Evolutionary conservation across 1,140 invertebrate genomes (phyloP), one percentile per base, ranked within the genome.

Genomic region (Vanessa tameamea): DNA sequence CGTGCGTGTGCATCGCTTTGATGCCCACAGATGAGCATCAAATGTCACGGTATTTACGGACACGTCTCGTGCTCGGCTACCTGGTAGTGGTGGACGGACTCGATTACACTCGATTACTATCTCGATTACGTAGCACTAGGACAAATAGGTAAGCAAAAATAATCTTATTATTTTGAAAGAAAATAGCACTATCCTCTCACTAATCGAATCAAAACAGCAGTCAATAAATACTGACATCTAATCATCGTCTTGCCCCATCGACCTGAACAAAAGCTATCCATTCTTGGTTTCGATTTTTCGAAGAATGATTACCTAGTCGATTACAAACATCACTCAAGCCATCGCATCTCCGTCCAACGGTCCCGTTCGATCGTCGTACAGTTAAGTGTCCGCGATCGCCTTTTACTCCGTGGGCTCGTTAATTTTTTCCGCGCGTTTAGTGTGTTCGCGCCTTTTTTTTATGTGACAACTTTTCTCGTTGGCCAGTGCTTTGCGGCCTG

Each of bases 1-100:
- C 82, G 78, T 81, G 83, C 75, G 57, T 67, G 59, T 47, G 23
- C 61, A 23, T 43, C 53, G 67, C 53, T 51, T 37, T 50, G 9
- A 14, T 59, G 16, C 55, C 66, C 74, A 71, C 67, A 73, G 78
- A 69, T 69, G 77, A 71, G 75, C 73, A 61, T 83, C 82, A 88
- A 88, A 88, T 88, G 87, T 88, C 88, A 87, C 78, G 88, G 85
- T 88, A 90, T 88, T 87, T 87, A 83, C 78, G 81, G 78, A 77
- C 82, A 75, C 73, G 75, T 79, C 84, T 84, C 70, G 80, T 79
- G 81, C 79, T 78, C 81, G 80, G 64, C 72, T 61, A 37, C 57
- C 57, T 61, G 57, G 20, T 61, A 61, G 26, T 61, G 57, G 26
- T 61, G 57, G 63, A 14, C 16, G 11, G 5, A 6, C 9, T 37